Conservation (phyloP, 2,888 invertebrate species). For the Melanostoma mellinum region DNA sequence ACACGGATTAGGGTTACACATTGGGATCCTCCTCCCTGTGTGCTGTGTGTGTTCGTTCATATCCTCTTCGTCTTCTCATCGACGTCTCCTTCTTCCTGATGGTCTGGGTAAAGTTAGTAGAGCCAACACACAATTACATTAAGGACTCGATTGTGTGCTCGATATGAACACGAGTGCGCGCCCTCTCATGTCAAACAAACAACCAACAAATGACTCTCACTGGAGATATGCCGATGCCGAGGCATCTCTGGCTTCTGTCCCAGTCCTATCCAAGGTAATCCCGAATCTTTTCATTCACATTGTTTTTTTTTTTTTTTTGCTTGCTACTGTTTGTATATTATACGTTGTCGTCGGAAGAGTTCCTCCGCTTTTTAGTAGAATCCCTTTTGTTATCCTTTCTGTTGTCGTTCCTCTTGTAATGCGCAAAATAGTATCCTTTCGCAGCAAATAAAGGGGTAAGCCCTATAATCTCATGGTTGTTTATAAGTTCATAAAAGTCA, state of each 20-base stretch:
- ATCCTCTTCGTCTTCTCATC: not conserved
- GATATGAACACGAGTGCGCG: slow-evolving; percentile 65
- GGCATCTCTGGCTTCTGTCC: slow-evolving; percentile 40
- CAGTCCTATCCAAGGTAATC: slow-evolving; percentile 59
- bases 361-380: slow-evolving; percentile 29
- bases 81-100: slow-evolving; percentile 4
- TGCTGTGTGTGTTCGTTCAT: not conserved
- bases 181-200: slow-evolving; percentile 69
- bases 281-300: slow-evolving; percentile 71
- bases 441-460: slow-evolving; percentile 73
- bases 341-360: slow-evolving; percentile 37
- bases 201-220: slow-evolving; percentile 68
- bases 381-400: slow-evolving; percentile 68
- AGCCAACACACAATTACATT: slow-evolving; percentile 69
- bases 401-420: slow-evolving; percentile 62
- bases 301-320: slow-evolving; percentile 32
- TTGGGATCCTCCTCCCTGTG: slow-evolving; percentile 31
- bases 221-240: slow-evolving; percentile 41
- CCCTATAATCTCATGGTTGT: slow-evolving; percentile 76
- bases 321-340: slow-evolving; percentile 8
- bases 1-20: slow-evolving; percentile 63
- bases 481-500: slow-evolving; percentile 82
- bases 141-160: slow-evolving; percentile 69
- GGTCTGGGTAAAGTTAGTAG: slow-evolving; percentile 1
- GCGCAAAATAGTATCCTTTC: slow-evolving; percentile 73